Evolutionary conservation across 1,140 invertebrate genomes (phyloP).

Genomic region (Drosophila saltans): DNA sequence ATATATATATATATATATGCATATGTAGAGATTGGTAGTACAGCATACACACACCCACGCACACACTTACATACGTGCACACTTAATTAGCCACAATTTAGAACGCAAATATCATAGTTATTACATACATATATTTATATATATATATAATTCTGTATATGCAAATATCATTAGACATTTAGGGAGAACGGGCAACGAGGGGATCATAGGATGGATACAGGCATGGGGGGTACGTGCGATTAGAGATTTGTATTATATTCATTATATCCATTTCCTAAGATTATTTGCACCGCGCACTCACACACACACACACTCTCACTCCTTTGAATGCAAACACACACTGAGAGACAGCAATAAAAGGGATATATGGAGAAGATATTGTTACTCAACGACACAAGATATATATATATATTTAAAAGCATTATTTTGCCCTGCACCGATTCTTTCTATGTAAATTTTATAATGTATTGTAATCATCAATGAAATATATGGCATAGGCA

Average conservation of each 20-base stretch:
- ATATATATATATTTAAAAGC: no score
- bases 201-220: neutral
- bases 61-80: neutral
- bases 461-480: no score
- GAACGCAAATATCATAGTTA: constrained; percentile 14
- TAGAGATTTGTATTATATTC: constrained; percentile 7
- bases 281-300: constrained; percentile 26
- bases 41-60: constrained; percentile 6
- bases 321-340: constrained; percentile 23
- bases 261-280: constrained; percentile 1
- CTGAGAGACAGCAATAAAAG: neutral
- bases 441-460: no score
- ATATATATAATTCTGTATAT: constrained; percentile 16
- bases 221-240: neutral
- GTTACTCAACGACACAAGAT: no score
- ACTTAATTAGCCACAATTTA: constrained; percentile 10
- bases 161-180: constrained; percentile 17
- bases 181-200: constrained; percentile 8
- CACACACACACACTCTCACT: constrained; percentile 32
- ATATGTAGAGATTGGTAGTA: constrained; percentile 20
- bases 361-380: no score
- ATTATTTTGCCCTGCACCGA: no score
- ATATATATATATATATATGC: constrained; percentile 43
- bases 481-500: no score
- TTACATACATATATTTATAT: neutral